Conservation (phyloP, 2,888 invertebrate genomes). For the Andrena praecox region DNA sequence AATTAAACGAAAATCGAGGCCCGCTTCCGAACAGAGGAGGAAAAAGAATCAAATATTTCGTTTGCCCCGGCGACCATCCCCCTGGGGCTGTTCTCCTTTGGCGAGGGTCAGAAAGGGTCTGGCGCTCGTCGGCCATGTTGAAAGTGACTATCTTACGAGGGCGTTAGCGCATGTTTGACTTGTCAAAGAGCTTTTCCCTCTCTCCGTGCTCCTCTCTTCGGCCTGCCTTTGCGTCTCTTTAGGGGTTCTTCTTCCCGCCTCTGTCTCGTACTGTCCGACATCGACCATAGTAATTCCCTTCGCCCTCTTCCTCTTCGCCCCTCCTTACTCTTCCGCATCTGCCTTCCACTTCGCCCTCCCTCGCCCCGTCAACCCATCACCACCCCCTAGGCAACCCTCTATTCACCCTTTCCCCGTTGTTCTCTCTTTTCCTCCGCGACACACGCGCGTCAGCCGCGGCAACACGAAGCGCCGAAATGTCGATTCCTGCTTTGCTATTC, state of each 20-base stretch:
- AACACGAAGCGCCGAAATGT: slow-evolving; percentile 53
- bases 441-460: slow-evolving; percentile 31
- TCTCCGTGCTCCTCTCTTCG: slow-evolving; percentile 26
- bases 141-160: slow-evolving; percentile 71
- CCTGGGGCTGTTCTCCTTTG: slow-evolving; percentile 60
- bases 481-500: slow-evolving; percentile 55
- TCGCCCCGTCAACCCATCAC: background rate
- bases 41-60: slow-evolving; percentile 63
- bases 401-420: slow-evolving; percentile 32
- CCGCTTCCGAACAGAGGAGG: background rate
- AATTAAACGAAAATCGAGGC: slow-evolving; percentile 50
- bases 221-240: slow-evolving; percentile 63
- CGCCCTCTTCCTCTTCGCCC: slow-evolving; percentile 7
- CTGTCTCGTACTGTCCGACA: slow-evolving; percentile 64
- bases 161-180: slow-evolving; percentile 78
- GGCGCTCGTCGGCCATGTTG: slow-evolving; percentile 65
- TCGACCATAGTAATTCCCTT: slow-evolving; percentile 64
- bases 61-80: slow-evolving; percentile 53
- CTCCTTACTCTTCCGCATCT: slow-evolving; percentile 15
- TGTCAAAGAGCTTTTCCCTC: slow-evolving; percentile 72
- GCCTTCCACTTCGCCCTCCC: background rate
- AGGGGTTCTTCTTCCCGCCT: slow-evolving; percentile 60
- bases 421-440: slow-evolving; percentile 47
- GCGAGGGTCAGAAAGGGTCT: slow-evolving; percentile 65
- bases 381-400: background rate